These are phyloP conservation scores for Neoitamus cyanurus DNA, from an alignment of 2,888 invertebrate genomes.

Conservation along the genomic window DNA sequence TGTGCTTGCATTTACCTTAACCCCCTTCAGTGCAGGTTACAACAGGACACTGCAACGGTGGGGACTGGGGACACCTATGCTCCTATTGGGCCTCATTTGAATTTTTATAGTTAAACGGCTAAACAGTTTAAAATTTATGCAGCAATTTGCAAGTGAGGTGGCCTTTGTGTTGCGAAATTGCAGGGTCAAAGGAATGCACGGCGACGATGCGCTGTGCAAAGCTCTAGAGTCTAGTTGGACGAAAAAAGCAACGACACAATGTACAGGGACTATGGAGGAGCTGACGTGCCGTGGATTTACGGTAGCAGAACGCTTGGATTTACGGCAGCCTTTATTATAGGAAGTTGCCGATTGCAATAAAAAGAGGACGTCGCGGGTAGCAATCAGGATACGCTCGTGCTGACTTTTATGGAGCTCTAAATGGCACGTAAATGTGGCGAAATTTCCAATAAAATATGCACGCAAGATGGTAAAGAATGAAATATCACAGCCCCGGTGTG, in stretches of 20 bases:
- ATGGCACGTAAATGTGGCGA: not conserved
- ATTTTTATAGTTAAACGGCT: constrained; percentile 2
- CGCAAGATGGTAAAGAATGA: not conserved
- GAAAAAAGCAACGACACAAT: not conserved
- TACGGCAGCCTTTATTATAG: not conserved
- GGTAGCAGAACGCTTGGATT: not conserved
- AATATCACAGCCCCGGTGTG: not conserved
- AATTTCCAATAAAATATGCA: not conserved
- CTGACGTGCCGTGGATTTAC: not conserved
- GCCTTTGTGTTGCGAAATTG: not conserved
- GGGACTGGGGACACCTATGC: not conserved
- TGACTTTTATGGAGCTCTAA: not conserved
- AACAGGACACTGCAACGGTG: not conserved
- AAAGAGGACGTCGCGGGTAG: not conserved
- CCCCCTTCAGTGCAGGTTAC: not conserved
- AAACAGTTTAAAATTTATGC: not conserved
- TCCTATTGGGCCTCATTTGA: not conserved
- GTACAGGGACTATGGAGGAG: not conserved
- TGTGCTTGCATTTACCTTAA: not conserved
- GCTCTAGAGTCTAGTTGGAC: not conserved
- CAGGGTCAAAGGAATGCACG: not conserved
- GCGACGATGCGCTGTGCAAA: not conserved
- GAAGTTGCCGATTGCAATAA: not conserved
- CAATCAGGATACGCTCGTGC: not conserved
- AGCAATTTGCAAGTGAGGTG: not conserved